Evolutionary conservation across 2,888 invertebrate genomes (phyloP).

Genomic region (Dicycla oo): DNA sequence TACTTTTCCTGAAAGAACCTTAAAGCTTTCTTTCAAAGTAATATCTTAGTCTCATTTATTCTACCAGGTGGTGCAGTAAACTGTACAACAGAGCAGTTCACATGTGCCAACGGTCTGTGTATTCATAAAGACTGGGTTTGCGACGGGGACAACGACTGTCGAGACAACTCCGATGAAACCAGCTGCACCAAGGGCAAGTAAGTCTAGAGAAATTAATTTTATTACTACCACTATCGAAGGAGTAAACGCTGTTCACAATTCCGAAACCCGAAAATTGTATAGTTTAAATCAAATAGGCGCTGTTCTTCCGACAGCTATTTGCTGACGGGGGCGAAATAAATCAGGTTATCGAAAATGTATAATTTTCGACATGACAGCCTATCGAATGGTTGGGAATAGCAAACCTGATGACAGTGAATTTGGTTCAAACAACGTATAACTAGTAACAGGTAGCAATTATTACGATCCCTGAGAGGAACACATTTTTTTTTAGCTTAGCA

Average conservation of each 20-base stretch:
- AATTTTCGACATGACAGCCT: not conserved
- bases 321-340: not conserved
- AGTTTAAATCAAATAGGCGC: not conserved
- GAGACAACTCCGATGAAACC: slow-evolving; percentile 94
- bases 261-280: not conserved
- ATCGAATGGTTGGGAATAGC: not conserved
- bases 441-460: not conserved
- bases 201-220: slow-evolving; percentile 73
- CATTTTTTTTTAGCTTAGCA: not conserved
- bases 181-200: slow-evolving; percentile 93
- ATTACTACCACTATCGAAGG: not conserved
- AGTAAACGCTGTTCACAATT: not conserved
- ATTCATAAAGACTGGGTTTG: slow-evolving; percentile 94
- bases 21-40: not conserved
- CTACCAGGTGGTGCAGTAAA: slow-evolving; percentile 83
- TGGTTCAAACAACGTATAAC: not conserved
- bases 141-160: slow-evolving; percentile 95
- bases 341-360: not conserved
- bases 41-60: not conserved
- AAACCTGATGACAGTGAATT: not conserved
- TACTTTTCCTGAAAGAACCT: not conserved
- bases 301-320: not conserved
- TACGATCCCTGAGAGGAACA: not conserved
- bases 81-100: slow-evolving; percentile 93
- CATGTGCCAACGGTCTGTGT: slow-evolving; percentile 94